These are phyloP conservation scores for Rousettus leschenaultii DNA, from an alignment of 2,113 vertebrate species.

Conservation along the genomic window DNA sequence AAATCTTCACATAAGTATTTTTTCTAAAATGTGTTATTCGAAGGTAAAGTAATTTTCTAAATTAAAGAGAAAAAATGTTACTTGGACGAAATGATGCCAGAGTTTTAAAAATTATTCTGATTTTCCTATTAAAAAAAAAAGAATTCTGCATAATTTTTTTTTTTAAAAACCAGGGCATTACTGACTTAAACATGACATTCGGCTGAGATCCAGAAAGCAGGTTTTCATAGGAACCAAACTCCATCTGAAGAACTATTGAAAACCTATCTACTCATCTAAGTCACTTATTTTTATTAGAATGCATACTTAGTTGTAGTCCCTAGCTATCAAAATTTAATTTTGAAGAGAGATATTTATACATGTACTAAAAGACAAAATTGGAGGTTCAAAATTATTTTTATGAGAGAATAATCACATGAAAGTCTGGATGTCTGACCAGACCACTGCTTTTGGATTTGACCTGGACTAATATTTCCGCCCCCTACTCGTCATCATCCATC, in stretches of 20 bases:
- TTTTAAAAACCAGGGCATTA: background rate
- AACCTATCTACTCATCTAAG: background rate
- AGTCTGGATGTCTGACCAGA: slow-evolving; percentile 71
- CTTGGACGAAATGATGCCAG: background rate
- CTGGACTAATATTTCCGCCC: slow-evolving; percentile 63
- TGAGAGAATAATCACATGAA: slow-evolving; percentile 64
- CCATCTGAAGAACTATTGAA: background rate
- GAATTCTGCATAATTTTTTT: background rate
- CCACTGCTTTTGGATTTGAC: slow-evolving; percentile 65
- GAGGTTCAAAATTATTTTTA: slow-evolving; percentile 61
- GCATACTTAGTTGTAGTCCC: background rate
- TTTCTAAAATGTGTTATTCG: slow-evolving; percentile 59
- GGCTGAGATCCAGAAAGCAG: background rate
- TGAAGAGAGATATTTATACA: slow-evolving; percentile 47
- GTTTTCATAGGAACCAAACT: slow-evolving; percentile 14
- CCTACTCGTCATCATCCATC: slow-evolving; percentile 36
- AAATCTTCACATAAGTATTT: slow-evolving; percentile 53
- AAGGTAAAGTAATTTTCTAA: slow-evolving; percentile 3
- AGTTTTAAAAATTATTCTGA: background rate
- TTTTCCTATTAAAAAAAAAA: background rate
- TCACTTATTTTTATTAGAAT: slow-evolving; percentile 38
- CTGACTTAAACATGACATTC: background rate
- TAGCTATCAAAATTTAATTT: slow-evolving; percentile 58
- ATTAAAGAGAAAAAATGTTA: background rate
- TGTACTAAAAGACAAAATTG: slow-evolving; percentile 60